These are phyloP conservation scores for Acipenser transmontanus DNA, from an alignment of 2,797 vertebrate species.

Conservation along the genomic window DNA sequence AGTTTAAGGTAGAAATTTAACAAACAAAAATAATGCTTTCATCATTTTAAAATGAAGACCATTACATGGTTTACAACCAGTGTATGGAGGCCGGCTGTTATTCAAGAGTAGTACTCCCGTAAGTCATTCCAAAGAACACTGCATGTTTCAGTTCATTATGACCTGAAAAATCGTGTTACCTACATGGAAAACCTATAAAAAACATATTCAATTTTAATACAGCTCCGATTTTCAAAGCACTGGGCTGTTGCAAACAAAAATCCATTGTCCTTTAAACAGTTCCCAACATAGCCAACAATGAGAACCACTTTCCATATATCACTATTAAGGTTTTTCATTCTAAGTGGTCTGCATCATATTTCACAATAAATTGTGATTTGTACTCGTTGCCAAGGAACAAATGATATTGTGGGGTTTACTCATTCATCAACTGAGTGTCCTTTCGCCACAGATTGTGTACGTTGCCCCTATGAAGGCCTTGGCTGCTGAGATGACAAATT, in stretches of 20 bases:
- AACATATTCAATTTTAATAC: constrained; percentile 46
- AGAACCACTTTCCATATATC: constrained; percentile 72
- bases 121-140: constrained; percentile 29
- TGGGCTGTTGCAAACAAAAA: constrained; percentile 51
- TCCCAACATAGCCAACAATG: constrained; percentile 47
- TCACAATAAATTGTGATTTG: constrained; percentile 76
- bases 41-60: constrained; percentile 26
- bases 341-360: constrained; percentile 64
- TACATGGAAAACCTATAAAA: constrained; percentile 43
- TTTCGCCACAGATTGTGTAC: constrained; percentile 82
- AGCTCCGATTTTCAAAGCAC: constrained; percentile 48
- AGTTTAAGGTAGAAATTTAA: constrained; percentile 81
- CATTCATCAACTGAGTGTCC: constrained; percentile 75
- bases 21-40: constrained; percentile 28
- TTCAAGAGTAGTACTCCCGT: constrained; percentile 34
- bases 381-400: constrained; percentile 73
- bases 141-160: constrained; percentile 40
- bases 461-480: constrained; percentile 98
- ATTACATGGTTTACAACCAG: constrained; percentile 12
- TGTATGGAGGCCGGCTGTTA: constrained; percentile 34
- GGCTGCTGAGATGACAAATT: constrained; percentile 98
- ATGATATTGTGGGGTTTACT: constrained; percentile 57
- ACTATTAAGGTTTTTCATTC: constrained; percentile 68
- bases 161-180: constrained; percentile 45
- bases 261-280: constrained; percentile 55